phyloP scores from a whole-genome alignment of 53 echinoderm and acorn worm genomes.

The Actinopyga echinites region DNA sequence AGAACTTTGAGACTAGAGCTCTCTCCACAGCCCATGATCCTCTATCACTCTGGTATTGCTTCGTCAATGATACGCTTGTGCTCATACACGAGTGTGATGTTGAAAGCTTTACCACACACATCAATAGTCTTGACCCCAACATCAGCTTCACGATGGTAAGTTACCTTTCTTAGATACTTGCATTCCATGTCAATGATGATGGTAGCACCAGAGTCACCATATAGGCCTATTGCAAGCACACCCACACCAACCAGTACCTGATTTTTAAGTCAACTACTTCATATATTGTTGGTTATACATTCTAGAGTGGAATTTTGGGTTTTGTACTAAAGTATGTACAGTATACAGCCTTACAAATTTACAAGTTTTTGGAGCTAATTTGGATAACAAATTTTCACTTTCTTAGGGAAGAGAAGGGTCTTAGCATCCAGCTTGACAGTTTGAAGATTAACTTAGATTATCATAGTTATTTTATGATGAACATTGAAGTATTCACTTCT shows the following conservation, averaged over 20 bases:
- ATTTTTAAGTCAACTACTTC: not conserved
- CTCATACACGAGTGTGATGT: not conserved
- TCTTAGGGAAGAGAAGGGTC: no score
- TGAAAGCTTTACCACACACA: not conserved
- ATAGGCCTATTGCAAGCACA: constrained; percentile 1
- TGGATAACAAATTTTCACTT: no score
- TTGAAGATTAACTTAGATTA: no score
- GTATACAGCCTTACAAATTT: no score
- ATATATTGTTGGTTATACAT: no score
- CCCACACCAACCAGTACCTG: constrained; percentile 18
- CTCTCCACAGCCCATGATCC: not conserved
- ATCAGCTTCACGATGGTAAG: constrained; percentile 23
- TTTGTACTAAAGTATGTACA: no score
- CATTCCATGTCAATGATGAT: not conserved
- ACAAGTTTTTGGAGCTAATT: no score
- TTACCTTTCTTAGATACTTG: constrained; percentile 1
- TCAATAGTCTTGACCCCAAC: constrained; percentile 5
- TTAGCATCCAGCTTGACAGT: no score
- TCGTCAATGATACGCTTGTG: constrained; percentile 19
- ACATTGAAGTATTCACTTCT: no score
- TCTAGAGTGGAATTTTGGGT: no score
- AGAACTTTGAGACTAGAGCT: not conserved
- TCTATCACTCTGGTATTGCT: constrained; percentile 15
- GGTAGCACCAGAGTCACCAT: not conserved
- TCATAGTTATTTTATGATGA: no score